Conservation (phyloP, 1,140 invertebrate genomes). For the Maconellicoccus hirsutus region DNA sequence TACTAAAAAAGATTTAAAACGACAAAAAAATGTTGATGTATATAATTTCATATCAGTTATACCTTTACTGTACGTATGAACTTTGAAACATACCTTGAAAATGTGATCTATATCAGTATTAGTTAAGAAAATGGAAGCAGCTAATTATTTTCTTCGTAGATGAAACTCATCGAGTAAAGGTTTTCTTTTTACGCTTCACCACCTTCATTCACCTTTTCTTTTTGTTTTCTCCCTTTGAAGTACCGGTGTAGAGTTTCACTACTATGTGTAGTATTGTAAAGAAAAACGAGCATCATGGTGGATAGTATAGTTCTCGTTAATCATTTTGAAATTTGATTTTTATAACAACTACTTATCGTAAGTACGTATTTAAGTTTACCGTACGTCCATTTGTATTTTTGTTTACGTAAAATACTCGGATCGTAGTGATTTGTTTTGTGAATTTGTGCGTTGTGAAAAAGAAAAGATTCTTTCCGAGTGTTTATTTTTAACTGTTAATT, state of each 20-base stretch:
- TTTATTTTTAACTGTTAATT: neutral
- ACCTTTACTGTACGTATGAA: neutral
- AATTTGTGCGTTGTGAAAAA: neutral
- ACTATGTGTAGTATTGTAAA: neutral
- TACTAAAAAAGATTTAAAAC: neutral
- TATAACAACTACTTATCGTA: neutral
- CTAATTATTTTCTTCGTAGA: too few species aligned
- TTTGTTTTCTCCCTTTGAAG: too few species aligned
- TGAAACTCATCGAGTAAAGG: too few species aligned
- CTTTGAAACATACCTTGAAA: neutral
- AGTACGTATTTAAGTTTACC: neutral
- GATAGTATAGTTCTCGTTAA: neutral
- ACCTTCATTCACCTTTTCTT: neutral
- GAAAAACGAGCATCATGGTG: neutral
- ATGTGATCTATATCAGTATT: neutral
- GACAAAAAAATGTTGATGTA: neutral
- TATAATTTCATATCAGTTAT: neutral
- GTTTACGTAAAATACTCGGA: neutral
- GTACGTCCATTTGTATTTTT: slow-evolving; percentile 9
- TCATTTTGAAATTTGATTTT: neutral
- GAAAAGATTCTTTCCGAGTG: neutral
- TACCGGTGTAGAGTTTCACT: too few species aligned
- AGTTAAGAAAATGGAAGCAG: neutral
- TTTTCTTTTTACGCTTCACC: neutral
- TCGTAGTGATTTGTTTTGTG: neutral